A percentile compares a stretch with the other conserved stretches of the same genome.
Conservation (phyloP, 2,888 invertebrate species). For the Perithous albicinctus region DNA sequence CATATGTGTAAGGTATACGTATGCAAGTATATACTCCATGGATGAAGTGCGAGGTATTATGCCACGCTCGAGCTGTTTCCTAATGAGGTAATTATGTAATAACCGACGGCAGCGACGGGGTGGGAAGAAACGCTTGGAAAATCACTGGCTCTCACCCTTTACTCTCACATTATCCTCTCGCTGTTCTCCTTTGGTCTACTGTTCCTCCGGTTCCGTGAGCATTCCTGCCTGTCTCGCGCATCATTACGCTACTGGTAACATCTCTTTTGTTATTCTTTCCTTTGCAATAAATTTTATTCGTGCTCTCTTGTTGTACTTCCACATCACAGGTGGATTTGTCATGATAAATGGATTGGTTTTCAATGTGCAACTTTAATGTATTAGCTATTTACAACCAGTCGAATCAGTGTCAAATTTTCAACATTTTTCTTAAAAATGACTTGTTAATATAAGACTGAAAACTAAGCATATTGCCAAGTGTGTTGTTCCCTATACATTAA, state of each 20-base stretch:
- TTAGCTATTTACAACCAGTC: no score
- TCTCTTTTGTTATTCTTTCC: conserved; percentile 36
- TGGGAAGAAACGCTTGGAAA: conserved; percentile 53
- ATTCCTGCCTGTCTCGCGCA: conserved; percentile 57
- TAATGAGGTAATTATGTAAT: conserved; percentile 76
- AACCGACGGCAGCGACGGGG: conserved; percentile 54
- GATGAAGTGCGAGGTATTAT: conserved; percentile 58
- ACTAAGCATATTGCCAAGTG: no score
- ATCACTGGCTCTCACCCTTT: conserved; percentile 58
- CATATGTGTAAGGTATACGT: conserved; percentile 4
- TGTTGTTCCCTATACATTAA: no score
- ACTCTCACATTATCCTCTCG: conserved; percentile 42
- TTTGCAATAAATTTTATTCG: conserved; percentile 14
- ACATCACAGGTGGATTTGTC: neutral
- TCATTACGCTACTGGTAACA: conserved; percentile 61
- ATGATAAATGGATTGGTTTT: neutral
- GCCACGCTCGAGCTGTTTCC: conserved; percentile 52
- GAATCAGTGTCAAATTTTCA: no score
- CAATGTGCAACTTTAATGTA: no score
- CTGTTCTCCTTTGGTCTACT: conserved; percentile 44
- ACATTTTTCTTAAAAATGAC: no score
- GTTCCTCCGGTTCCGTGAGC: conserved; percentile 43
- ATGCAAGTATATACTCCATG: conserved; percentile 30
- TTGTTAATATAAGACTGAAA: no score
- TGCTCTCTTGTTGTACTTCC: neutral